Evolutionary conservation across 2,113 vertebrate species (phyloP).

Genomic region (Podarcis cretensis): DNA sequence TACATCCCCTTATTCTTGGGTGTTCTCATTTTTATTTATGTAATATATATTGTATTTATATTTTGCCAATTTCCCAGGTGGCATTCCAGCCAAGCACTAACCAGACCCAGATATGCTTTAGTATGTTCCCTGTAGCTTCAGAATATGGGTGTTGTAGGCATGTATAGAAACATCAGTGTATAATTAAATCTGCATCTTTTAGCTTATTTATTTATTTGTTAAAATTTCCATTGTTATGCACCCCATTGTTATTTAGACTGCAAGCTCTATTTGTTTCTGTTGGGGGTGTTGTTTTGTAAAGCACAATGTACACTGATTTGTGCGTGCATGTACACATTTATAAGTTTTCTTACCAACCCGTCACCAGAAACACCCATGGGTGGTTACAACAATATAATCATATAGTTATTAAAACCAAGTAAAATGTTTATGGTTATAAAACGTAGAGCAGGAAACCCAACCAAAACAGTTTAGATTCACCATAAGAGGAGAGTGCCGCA

Average conservation of each 20-base stretch:
- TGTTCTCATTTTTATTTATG: not conserved
- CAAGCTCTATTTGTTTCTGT: not conserved
- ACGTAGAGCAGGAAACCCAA: too few relatives aligned
- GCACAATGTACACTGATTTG: not conserved
- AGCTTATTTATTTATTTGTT: not conserved
- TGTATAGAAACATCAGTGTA: too few relatives aligned
- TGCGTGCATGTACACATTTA: too few relatives aligned
- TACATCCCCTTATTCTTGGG: not conserved
- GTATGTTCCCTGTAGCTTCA: not conserved
- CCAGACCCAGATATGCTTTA: not conserved
- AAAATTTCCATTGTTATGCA: not conserved
- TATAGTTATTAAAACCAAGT: too few relatives aligned
- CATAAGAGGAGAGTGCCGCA: not conserved
- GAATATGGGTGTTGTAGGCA: not conserved
- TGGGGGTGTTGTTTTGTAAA: not conserved
- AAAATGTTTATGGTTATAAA: too few relatives aligned
- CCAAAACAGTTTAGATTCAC: too few relatives aligned
- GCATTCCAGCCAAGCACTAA: not conserved
- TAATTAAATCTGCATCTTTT: not conserved
- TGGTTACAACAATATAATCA: too few relatives aligned
- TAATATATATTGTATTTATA: not conserved
- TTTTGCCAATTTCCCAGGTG: not conserved
- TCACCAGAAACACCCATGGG: too few relatives aligned
- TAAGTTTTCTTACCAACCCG: too few relatives aligned
- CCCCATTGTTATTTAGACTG: not conserved